phyloP scores from a whole-genome alignment of 2,113 vertebrate species.

The Manacus vitellinus region DNA sequence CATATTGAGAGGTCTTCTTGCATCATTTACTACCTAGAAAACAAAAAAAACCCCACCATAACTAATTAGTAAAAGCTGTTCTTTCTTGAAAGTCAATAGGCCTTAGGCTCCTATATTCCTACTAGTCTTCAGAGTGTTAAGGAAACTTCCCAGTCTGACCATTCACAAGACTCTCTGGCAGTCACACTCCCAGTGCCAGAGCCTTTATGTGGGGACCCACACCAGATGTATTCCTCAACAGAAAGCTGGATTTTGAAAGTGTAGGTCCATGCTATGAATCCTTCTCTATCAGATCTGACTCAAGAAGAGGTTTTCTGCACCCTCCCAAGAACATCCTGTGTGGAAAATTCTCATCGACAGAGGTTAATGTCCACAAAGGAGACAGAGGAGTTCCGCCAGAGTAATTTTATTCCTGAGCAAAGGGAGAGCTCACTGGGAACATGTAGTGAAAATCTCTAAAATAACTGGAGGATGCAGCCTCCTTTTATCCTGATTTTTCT shows the following conservation, averaged over 20 bases:
- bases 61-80: background rate
- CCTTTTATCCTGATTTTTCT: background rate
- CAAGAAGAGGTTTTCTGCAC: background rate
- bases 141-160: background rate
- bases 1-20: background rate
- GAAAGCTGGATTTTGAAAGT: background rate
- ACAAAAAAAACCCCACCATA: rapidly evolving
- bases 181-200: background rate
- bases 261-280: background rate
- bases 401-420: background rate
- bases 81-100: background rate
- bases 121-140: background rate
- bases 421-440: background rate
- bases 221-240: background rate
- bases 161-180: too few relatives aligned
- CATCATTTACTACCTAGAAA: background rate
- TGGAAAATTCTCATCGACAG: background rate
- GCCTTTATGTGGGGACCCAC: background rate
- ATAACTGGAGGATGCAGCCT: background rate
- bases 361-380: background rate
- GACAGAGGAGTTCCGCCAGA: background rate
- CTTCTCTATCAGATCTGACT: background rate
- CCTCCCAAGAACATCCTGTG: background rate
- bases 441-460: background rate
- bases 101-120: background rate